Percentiles rank a stretch among this genome's conserved stretches.
Conservation (phyloP, 2,113 vertebrate species). For the Oncorhynchus mykiss region DNA sequence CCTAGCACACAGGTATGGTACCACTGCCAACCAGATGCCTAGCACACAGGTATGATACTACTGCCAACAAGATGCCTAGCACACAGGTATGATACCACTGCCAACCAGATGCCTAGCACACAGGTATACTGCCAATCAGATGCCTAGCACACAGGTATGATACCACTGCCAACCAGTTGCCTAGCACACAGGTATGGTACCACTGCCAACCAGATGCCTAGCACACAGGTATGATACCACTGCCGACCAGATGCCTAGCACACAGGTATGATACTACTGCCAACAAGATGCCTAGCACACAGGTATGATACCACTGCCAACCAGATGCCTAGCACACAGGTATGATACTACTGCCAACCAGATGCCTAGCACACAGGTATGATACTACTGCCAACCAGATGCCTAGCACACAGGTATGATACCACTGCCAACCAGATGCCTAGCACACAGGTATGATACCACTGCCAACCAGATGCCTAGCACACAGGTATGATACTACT, state of each 20-base stretch:
- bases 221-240: constrained; percentile 31
- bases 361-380: background rate
- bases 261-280: background rate
- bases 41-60: constrained; percentile 12
- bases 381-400: too few species aligned
- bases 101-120: background rate
- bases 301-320: constrained; percentile 21
- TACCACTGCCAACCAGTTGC: too few species aligned
- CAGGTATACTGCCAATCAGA: background rate
- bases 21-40: background rate
- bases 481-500: background rate
- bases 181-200: constrained; percentile 12
- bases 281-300: too few species aligned
- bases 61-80: constrained; percentile 17
- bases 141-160: background rate
- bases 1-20: constrained; percentile 34
- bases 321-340: constrained; percentile 32
- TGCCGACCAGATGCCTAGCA: background rate
- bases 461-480: background rate
- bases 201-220: constrained; percentile 16
- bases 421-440: constrained; percentile 15
- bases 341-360: constrained; percentile 2
- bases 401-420: constrained; percentile 9
- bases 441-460: constrained; percentile 33
- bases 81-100: constrained; percentile 30